A percentile compares a stretch with the other conserved stretches of the same genome.
phyloP scores from a whole-genome alignment of 2,888 invertebrate species.

The Pogonocherus hispidulus region DNA sequence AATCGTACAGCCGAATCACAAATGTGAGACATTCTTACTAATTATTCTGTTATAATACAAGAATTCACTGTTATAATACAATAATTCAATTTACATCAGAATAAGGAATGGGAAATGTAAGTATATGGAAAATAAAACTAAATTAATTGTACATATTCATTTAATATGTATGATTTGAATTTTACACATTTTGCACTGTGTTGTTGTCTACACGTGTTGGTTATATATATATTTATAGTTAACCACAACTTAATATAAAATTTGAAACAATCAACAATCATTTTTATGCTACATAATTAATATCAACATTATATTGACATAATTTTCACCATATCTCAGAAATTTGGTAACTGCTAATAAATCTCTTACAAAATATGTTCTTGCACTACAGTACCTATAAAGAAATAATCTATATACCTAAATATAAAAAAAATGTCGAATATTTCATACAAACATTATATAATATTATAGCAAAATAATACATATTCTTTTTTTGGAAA shows the following conservation, averaged over 20 bases:
- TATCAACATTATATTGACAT: conserved; percentile 8
- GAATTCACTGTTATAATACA: no score
- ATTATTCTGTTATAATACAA: no score
- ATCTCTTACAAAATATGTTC: background rate
- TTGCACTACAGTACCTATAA: background rate
- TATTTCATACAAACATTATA: background rate
- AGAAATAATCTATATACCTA: no score
- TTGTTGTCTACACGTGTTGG: background rate
- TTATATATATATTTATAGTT: background rate
- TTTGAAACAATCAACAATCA: conserved; percentile 11
- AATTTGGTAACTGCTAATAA: background rate
- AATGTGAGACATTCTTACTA: no score
- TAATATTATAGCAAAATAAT: background rate
- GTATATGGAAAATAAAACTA: background rate
- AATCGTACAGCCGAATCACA: no score
- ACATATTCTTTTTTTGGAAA: background rate
- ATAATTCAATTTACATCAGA: no score
- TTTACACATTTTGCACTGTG: background rate
- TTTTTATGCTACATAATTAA: conserved; percentile 6
- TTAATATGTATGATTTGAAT: conserved; percentile 5
- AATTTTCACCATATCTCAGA: background rate
- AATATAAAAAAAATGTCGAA: background rate
- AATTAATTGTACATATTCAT: background rate
- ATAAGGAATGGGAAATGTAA: no score
- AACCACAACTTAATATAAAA: conserved; percentile 13